A percentile compares a stretch with the other conserved stretches of the same genome.
Evolutionary conservation across 2,797 vertebrate species (phyloP).

Genomic region (Nyctalus aviator): DNA sequence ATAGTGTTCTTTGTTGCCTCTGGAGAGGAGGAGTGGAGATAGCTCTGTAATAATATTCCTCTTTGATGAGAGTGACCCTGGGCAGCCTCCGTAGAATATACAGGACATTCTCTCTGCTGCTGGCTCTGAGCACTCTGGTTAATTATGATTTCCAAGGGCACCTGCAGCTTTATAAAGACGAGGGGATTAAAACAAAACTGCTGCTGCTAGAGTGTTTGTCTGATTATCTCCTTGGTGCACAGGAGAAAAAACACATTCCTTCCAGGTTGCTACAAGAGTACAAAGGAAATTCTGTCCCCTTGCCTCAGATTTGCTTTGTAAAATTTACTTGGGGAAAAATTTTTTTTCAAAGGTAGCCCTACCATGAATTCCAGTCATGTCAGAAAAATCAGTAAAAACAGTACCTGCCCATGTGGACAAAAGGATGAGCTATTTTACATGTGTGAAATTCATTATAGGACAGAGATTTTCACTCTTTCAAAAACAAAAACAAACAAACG

Average conservation of each 20-base stretch:
- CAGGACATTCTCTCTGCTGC: background rate
- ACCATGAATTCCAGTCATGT: background rate
- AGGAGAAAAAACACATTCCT: conserved; percentile 46
- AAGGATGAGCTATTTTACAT: background rate
- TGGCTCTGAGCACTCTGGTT: background rate
- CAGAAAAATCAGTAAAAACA: conserved; percentile 15
- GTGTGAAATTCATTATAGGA: background rate
- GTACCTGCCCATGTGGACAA: background rate
- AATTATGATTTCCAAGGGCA: conserved; percentile 45
- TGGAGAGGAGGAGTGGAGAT: background rate
- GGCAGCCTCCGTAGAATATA: background rate
- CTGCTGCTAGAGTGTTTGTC: background rate
- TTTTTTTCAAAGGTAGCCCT: background rate
- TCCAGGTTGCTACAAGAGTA: conserved; percentile 45
- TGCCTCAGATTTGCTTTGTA: conserved; percentile 54
- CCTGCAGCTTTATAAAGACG: background rate
- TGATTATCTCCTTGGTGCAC: conserved; percentile 58
- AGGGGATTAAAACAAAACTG: conserved; percentile 46
- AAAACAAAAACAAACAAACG: too few species aligned
- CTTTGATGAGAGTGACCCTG: background rate
- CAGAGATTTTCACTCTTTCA: background rate
- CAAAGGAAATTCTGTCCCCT: conserved; percentile 64
- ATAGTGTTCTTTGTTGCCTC: background rate
- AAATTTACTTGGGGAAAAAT: conserved; percentile 26
- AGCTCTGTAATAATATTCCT: background rate